Percentiles rank a stretch among this genome's conserved stretches.
phyloP scores from a whole-genome alignment of 1,140 invertebrate species.

The Orchesella cincta region DNA sequence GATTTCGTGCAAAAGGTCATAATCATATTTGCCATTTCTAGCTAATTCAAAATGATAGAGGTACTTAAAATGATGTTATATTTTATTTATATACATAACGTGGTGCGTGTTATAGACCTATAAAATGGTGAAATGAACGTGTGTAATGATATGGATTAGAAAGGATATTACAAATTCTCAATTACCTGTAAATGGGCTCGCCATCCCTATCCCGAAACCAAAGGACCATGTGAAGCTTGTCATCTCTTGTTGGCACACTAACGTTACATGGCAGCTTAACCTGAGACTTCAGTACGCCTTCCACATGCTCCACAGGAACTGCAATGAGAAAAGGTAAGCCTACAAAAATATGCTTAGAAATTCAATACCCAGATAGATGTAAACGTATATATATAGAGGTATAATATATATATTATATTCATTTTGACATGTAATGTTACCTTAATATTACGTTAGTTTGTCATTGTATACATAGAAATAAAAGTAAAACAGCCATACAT shows the following conservation, averaged over 20 bases:
- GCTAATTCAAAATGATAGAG: constrained; percentile 23
- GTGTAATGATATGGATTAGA: neutral
- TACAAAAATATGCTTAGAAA: constrained; percentile 52
- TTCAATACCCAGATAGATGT: constrained; percentile 30
- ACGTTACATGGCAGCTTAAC: constrained; percentile 80
- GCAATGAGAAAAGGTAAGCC: constrained; percentile 58
- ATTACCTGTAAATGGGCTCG: constrained; percentile 80
- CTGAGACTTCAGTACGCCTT: constrained; percentile 75
- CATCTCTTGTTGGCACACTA: constrained; percentile 71
- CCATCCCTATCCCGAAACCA: constrained; percentile 79
- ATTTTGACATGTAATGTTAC: too few relatives aligned
- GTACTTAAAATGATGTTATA: constrained; percentile 2
- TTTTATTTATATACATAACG: too few relatives aligned
- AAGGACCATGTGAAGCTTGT: constrained; percentile 80
- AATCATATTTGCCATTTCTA: constrained; percentile 18
- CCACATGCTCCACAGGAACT: constrained; percentile 77
- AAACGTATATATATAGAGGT: neutral
- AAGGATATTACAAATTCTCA: constrained; percentile 41
- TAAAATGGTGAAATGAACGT: neutral
- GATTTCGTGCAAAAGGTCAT: constrained; percentile 25
- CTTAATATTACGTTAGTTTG: too few relatives aligned
- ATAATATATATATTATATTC: too few relatives aligned
- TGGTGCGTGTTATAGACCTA: neutral
- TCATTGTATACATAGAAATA: too few relatives aligned
- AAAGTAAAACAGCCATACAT: too few relatives aligned